Base-by-base conservation (phyloP, 1,140 invertebrate genomes). In the Dermatophagoides farinae region DNA sequence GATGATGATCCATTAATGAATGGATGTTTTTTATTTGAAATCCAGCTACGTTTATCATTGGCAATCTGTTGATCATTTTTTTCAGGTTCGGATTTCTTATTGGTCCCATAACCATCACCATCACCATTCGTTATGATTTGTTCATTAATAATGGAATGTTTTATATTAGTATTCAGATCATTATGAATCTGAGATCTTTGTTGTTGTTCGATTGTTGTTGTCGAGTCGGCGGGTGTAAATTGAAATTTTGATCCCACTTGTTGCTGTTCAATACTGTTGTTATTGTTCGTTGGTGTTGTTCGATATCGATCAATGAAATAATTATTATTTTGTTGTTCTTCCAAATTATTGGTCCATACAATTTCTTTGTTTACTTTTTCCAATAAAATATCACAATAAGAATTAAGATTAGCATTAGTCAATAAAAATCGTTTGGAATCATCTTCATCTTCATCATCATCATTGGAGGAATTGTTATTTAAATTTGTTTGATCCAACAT, bases 61-160 rank as follows among this genome's bases (percentile, higher is more conserved):
- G 8, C 2, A 8, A 31, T 31, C 8, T 31, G 31, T 31, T 31
- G 31, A 31, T 31, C 2, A 31, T 31, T 8, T 31, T 31, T 2
- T 31, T 31, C 2, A 4, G 2, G 31, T 31, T 31, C 31, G 8
- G 31, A 31, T 0, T 16, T 39, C 51, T 12, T 0, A n/a, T 43
- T 10, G n/a, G 51, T 60, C 31, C 40, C 46, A 11, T 47, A 51
- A 16, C 46, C 58, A 60, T 60, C 58, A n/a, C 58, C 58, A 41
- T 60, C 58, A 23, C 49, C 47, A 16, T n/a, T 23, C 20, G 1
- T 23, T 22, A 51, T 20, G 2, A 25, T 38, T 11, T 47, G 58
- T 10, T 60, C 25, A 31, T 49, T n/a, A 22, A 53, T 60, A 43
- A 14, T 47, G 58, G 43, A 60, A 60, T 43, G 37, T 51, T 22